Conservation (phyloP, 2,797 vertebrate genomes). For the Oreochromis mossambicus region DNA sequence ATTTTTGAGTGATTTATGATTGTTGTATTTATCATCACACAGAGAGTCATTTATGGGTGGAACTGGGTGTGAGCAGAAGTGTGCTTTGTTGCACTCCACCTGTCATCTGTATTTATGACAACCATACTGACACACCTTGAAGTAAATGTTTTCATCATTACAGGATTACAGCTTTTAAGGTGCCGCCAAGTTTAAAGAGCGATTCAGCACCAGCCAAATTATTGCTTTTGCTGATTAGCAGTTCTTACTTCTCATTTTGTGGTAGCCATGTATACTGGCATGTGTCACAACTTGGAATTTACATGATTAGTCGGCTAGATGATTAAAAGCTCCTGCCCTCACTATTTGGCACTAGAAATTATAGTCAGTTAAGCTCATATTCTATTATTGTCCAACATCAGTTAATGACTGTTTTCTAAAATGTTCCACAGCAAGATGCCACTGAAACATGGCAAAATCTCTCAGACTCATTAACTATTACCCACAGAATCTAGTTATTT, state of each 20-base stretch:
- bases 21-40: not conserved
- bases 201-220: not conserved
- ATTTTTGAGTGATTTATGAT: not conserved
- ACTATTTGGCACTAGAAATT: not conserved
- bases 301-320: not conserved
- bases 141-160: not conserved
- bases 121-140: not conserved
- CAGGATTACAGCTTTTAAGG: not conserved
- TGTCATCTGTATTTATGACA: not conserved
- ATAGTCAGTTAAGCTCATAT: not conserved
- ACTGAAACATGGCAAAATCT: not conserved
- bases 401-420: not conserved
- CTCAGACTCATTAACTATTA: not conserved
- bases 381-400: not conserved
- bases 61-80: not conserved
- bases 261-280: not conserved
- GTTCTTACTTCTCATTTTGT: not conserved
- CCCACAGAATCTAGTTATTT: not conserved
- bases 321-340: not conserved
- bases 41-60: not conserved
- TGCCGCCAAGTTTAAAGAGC: not conserved
- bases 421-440: not conserved
- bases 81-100: not conserved
- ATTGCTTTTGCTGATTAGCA: not conserved
- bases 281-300: not conserved